A percentile compares a stretch with the other conserved stretches of the same genome.
Conservation (phyloP, 2,888 invertebrate species). For the Temnothorax rugatulus region DNA sequence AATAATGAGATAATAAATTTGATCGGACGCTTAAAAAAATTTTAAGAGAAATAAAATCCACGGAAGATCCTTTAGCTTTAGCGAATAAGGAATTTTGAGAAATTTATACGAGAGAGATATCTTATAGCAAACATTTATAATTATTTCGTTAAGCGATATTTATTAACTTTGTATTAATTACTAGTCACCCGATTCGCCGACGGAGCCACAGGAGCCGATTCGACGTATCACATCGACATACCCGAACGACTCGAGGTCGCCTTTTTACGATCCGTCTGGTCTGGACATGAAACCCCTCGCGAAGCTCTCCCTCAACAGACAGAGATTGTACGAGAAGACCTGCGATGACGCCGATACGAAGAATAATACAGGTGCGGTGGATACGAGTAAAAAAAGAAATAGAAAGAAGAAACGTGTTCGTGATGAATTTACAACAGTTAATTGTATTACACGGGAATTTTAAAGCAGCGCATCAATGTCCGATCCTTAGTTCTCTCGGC, state of each 20-base stretch:
- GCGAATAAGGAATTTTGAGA: neutral
- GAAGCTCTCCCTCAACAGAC: conserved; percentile 91
- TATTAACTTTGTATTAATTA: neutral
- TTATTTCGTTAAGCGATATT: neutral
- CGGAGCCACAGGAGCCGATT: conserved; percentile 94
- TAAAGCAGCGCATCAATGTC: neutral
- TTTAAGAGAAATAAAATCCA: neutral
- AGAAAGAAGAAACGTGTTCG: conserved; percentile 87
- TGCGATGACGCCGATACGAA: conserved; percentile 90
- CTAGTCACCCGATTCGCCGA: conserved; percentile 93
- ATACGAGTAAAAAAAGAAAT: conserved; percentile 86
- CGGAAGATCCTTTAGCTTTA: neutral
- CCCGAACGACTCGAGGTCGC: conserved; percentile 96
- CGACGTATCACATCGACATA: conserved; percentile 95
- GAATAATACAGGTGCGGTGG: conserved; percentile 82
- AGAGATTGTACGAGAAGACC: conserved; percentile 91
- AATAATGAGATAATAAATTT: neutral
- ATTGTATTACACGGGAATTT: conserved; percentile 16
- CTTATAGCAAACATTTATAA: neutral
- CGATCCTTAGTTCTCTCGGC: neutral
- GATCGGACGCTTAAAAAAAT: neutral
- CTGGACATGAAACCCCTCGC: conserved; percentile 94
- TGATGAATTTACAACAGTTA: conserved; percentile 9
- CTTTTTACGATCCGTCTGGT: conserved; percentile 94
- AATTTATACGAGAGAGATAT: neutral